Evolutionary conservation across 2,888 invertebrate genomes (phyloP).

Genomic region (Thumatha senex): DNA sequence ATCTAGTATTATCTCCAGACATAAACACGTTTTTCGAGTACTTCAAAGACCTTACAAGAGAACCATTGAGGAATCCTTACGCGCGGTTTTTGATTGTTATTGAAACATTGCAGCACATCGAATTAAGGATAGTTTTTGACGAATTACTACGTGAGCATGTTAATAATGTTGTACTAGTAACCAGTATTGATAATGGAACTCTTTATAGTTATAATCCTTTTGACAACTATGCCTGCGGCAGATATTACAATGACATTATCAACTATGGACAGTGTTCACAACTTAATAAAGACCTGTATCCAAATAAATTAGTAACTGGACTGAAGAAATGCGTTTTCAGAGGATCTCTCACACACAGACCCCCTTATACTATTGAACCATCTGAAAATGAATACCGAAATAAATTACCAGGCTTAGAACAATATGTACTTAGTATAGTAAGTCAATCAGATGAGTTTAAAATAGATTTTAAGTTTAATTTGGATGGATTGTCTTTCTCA

Average conservation of each 20-base stretch:
- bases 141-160: conserved; percentile 43
- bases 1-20: background rate
- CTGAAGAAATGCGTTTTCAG: conserved; percentile 54
- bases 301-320: conserved; percentile 44
- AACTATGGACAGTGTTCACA: conserved; percentile 48
- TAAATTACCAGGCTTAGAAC: conserved; percentile 8
- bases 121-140: conserved; percentile 46
- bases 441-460: conserved; percentile 9
- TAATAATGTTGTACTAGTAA: conserved; percentile 44
- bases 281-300: conserved; percentile 35
- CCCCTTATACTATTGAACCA: conserved; percentile 42
- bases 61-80: conserved; percentile 50
- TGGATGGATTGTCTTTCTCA: background rate
- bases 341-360: conserved; percentile 42
- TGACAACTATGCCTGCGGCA: conserved; percentile 60
- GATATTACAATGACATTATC: conserved; percentile 47
- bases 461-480: conserved; percentile 1
- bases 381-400: conserved; percentile 3
- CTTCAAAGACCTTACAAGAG: conserved; percentile 29
- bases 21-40: background rate
- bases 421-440: conserved; percentile 5
- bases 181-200: conserved; percentile 39
- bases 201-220: conserved; percentile 61
- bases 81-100: conserved; percentile 48
- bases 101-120: conserved; percentile 17